Conservation (phyloP, 2,797 vertebrate genomes). For the Nannoperca obscura region DNA sequence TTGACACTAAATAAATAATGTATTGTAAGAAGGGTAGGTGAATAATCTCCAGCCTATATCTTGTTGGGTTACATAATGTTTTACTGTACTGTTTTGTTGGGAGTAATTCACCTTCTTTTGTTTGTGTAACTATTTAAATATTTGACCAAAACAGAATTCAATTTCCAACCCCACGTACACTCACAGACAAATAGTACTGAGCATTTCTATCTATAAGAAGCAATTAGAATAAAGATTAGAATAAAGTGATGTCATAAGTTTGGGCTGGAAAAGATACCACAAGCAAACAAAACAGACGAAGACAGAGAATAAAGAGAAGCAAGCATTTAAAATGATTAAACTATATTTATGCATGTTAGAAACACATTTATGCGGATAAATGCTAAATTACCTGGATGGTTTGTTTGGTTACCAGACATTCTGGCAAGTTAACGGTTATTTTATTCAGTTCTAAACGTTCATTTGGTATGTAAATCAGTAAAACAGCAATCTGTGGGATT, state of each 20-base stretch:
- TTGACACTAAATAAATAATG: not conserved
- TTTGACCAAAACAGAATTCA: too few species aligned
- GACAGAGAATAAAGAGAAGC: not conserved
- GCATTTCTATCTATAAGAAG: not conserved
- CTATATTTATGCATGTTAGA: not conserved
- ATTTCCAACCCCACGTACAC: too few species aligned
- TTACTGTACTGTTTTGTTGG: not conserved
- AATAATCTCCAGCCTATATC: not conserved
- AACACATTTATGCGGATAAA: not conserved
- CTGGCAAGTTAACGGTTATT: not conserved
- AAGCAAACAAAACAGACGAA: not conserved
- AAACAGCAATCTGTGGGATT: constrained; percentile 25
- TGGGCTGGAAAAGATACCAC: not conserved
- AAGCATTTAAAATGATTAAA: too few species aligned
- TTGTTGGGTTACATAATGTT: not conserved
- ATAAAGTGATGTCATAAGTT: not conserved
- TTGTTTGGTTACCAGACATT: not conserved
- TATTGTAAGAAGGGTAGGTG: not conserved
- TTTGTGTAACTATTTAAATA: not conserved
- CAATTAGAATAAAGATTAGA: not conserved
- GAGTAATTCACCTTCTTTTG: not conserved
- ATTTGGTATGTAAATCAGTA: not conserved
- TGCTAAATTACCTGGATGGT: not conserved
- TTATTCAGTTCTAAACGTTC: not conserved
- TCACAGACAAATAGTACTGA: not conserved